Conservation (phyloP, 1,140 invertebrate genomes). For the Hylaeus volcanicus region DNA sequence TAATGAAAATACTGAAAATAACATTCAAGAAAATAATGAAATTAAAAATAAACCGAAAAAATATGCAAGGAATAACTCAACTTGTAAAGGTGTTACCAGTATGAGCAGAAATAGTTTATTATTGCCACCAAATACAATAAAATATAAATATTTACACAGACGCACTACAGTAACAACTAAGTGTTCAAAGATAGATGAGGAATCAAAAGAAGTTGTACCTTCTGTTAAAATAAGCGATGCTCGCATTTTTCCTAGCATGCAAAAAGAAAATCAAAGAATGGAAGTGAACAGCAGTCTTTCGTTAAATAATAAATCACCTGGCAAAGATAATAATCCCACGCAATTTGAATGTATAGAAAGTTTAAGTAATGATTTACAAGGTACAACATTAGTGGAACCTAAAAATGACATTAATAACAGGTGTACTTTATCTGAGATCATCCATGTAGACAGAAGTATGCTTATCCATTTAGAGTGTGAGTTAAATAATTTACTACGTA, state of each 20-base stretch:
- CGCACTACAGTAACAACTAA: background rate
- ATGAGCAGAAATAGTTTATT: conserved; percentile 53
- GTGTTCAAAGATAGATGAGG: background rate
- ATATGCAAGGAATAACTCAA: background rate
- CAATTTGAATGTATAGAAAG: background rate
- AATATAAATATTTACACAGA: conserved; percentile 48
- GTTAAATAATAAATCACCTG: background rate
- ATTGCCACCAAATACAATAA: conserved; percentile 64
- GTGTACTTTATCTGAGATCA: background rate
- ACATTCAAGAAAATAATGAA: background rate
- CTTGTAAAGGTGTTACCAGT: background rate
- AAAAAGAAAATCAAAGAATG: background rate
- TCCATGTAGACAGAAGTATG: conserved; percentile 4
- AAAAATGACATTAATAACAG: background rate
- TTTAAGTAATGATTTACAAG: conserved; percentile 16
- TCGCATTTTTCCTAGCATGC: background rate
- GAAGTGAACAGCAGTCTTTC: background rate
- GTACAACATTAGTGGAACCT: background rate
- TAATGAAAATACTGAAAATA: background rate
- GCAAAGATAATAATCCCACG: no score
- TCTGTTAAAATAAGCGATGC: background rate
- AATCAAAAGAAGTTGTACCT: background rate
- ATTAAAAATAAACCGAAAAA: background rate
- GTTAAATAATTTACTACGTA: conserved; percentile 11
- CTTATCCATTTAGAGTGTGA: conserved; percentile 1